phyloP scores from a whole-genome alignment of 1,140 invertebrate species.

The Aphelenchoides avenae region DNA sequence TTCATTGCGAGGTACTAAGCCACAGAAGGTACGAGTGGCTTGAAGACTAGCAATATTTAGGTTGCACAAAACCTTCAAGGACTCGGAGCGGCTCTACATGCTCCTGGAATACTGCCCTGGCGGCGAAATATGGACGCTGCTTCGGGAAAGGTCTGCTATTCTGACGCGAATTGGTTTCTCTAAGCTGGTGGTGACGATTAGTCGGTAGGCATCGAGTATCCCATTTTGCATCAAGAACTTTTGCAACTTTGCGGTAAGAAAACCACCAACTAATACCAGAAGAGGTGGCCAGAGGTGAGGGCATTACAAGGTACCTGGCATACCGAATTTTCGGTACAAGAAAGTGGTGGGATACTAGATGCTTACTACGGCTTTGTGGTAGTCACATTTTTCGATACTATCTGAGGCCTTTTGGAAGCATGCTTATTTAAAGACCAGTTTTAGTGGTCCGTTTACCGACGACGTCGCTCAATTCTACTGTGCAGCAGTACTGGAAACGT shows the following conservation, averaged over 20 bases:
- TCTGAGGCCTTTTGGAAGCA: too few species aligned
- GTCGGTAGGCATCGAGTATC: too few species aligned
- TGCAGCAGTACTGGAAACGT: slow-evolving; percentile 47
- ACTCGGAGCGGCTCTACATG: slow-evolving; percentile 43
- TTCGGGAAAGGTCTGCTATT: slow-evolving; percentile 69
- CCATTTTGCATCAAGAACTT: not conserved
- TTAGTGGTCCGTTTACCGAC: slow-evolving; percentile 71
- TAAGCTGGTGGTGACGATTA: too few species aligned
- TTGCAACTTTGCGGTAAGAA: not conserved
- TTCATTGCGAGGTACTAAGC: slow-evolving; percentile 63
- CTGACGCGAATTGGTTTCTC: not conserved
- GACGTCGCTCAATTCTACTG: slow-evolving; percentile 44
- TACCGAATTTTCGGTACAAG: too few species aligned
- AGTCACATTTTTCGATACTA: too few species aligned
- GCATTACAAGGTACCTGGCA: too few species aligned
- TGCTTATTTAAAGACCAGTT: too few species aligned
- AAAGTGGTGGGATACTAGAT: too few species aligned
- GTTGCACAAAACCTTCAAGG: slow-evolving; percentile 45
- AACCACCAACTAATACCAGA: too few species aligned
- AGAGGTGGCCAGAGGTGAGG: too few species aligned
- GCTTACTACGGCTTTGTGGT: too few species aligned
- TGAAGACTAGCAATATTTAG: slow-evolving; percentile 70
- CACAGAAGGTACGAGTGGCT: too few species aligned
- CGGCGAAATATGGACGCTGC: slow-evolving; percentile 48
- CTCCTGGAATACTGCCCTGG: slow-evolving; percentile 50